Percentiles rank a stretch among this genome's conserved stretches.
Conservation (phyloP, 2,888 invertebrate genomes). For the Caenorhabditis panamensis region DNA sequence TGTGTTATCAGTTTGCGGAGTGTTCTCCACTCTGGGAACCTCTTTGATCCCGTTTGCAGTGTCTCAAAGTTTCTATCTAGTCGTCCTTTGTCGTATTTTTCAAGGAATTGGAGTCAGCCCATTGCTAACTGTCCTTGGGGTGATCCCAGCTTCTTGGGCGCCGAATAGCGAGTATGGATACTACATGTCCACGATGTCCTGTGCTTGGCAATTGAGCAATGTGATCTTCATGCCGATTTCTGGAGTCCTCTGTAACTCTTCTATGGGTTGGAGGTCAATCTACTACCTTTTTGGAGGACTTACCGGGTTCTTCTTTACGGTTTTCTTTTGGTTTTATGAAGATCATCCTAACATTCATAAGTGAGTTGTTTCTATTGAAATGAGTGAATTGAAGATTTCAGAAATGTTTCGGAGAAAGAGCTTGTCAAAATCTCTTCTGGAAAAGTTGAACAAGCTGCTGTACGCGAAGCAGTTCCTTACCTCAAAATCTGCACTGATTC, state of each 20-base stretch:
- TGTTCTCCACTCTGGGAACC: conserved; percentile 44
- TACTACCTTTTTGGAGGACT: conserved; percentile 42
- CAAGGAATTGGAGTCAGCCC: conserved; percentile 43
- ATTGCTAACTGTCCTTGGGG: conserved; percentile 31
- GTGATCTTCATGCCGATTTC: conserved; percentile 48
- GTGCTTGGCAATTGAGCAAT: conserved; percentile 43
- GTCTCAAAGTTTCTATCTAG: conserved; percentile 24
- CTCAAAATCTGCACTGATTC: conserved; percentile 28
- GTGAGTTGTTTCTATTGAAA: neutral
- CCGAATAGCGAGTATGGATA: conserved; percentile 36
- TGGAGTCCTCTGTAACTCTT: conserved; percentile 35
- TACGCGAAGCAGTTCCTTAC: conserved; percentile 48
- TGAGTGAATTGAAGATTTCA: neutral
- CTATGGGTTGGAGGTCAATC: conserved; percentile 44
- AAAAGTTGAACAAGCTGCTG: conserved; percentile 1
- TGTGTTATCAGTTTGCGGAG: too few relatives aligned
- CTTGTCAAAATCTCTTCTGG: neutral
- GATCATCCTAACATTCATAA: conserved; percentile 34
- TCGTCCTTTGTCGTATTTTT: conserved; percentile 21
- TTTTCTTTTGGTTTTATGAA: conserved; percentile 33
- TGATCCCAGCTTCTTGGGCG: conserved; percentile 39
- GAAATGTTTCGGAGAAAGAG: conserved; percentile 33
- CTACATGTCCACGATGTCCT: conserved; percentile 40
- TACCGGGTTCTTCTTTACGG: conserved; percentile 19
- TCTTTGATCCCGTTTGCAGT: conserved; percentile 38